Conservation (phyloP, 2,113 vertebrate genomes). For the Archilochus colubris region DNA sequence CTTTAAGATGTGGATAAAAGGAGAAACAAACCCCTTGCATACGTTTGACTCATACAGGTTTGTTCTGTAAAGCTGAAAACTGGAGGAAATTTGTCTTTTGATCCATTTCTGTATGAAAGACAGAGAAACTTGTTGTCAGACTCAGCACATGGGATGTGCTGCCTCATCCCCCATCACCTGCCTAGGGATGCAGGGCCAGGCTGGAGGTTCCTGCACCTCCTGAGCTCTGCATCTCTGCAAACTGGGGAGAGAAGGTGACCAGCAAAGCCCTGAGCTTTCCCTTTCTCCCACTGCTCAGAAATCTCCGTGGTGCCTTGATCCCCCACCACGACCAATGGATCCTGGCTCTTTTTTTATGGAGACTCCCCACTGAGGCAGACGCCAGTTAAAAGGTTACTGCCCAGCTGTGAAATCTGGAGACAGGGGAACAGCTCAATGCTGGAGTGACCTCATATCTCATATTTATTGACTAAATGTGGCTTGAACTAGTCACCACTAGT, state of each 20-base stretch:
- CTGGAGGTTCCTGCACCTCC: accelerated
- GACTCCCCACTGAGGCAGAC: constrained; percentile 73
- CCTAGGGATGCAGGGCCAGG: neutral
- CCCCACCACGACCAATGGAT: constrained; percentile 67
- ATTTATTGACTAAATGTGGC: constrained; percentile 72
- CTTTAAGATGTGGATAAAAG: accelerated
- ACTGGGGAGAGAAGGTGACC: neutral
- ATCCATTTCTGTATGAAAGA: neutral
- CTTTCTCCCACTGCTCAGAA: neutral
- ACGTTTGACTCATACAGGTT: accelerated
- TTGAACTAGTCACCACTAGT: constrained; percentile 72
- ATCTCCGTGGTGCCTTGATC: neutral
- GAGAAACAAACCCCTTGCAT: neutral
- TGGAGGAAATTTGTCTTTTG: neutral
- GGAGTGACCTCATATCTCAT: constrained; percentile 72
- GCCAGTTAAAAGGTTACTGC: constrained; percentile 74
- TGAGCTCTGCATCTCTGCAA: accelerated
- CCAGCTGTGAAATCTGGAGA: constrained; percentile 69
- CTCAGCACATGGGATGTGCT: neutral
- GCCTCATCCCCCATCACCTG: accelerated
- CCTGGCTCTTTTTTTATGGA: constrained; percentile 66
- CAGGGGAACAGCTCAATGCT: constrained; percentile 55
- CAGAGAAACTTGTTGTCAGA: accelerated
- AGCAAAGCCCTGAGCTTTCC: neutral
- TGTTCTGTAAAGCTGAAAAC: neutral